These are phyloP conservation scores for Sebastes matsubarae DNA, from an alignment of 2,797 vertebrate species.

Conservation along the genomic window DNA sequence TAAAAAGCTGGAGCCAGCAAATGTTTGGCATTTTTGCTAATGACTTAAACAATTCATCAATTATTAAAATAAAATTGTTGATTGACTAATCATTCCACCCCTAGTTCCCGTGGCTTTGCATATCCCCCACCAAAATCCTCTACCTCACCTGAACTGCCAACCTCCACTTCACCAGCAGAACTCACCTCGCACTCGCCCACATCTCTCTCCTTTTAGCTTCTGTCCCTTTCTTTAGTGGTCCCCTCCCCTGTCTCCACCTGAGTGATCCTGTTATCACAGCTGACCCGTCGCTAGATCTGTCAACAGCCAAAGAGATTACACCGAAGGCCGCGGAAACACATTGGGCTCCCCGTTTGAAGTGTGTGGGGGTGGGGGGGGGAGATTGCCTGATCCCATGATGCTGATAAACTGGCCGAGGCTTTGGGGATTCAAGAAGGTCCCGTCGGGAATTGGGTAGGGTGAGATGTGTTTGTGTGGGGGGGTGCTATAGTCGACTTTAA, in stretches of 20 bases:
- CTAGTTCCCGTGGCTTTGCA: background rate
- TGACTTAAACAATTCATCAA: background rate
- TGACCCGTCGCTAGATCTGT: slow-evolving; percentile 78
- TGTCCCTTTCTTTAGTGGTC: slow-evolving; percentile 44
- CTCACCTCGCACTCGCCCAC: slow-evolving; percentile 38
- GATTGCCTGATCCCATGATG: slow-evolving; percentile 71
- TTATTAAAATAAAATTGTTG: background rate
- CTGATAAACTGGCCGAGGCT: slow-evolving; percentile 75
- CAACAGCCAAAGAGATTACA: slow-evolving; percentile 80
- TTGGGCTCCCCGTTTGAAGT: slow-evolving; percentile 53
- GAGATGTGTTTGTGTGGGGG: background rate
- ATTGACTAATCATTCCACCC: background rate
- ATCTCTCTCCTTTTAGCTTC: slow-evolving; percentile 55
- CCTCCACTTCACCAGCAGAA: background rate
- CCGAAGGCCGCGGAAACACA: slow-evolving; percentile 58
- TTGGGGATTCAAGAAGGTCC: slow-evolving; percentile 63
- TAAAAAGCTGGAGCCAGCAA: background rate
- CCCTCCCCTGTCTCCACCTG: slow-evolving; percentile 64
- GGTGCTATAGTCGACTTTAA: slow-evolving; percentile 59
- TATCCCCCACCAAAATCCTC: background rate
- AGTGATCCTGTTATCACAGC: slow-evolving; percentile 77
- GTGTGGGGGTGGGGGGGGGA: slow-evolving; percentile 13
- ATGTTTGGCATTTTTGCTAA: background rate
- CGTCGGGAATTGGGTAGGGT: slow-evolving; percentile 21
- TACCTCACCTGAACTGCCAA: slow-evolving; percentile 5